Evolutionary conservation across 2,797 vertebrate genomes (phyloP), one percentile per base, ranked within the genome.

Genomic region (Orientallactaga sibirica): DNA sequence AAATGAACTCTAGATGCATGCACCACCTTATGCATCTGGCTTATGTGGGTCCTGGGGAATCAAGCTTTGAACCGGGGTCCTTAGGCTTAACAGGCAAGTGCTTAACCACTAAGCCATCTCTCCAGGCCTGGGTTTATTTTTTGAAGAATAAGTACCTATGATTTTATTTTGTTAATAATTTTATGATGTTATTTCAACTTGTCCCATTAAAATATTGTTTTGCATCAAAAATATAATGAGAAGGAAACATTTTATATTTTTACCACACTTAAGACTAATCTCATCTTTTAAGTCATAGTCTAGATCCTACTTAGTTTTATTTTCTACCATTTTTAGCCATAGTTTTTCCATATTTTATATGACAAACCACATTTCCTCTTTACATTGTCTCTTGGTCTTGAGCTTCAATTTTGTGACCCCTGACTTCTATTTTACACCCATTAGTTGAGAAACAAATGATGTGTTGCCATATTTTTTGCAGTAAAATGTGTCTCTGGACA

Each of bases 341-440:
- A 58, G 33, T 52, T 58, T 58, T 58, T 58, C 55, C 12, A 58
- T 16, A 58, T 37, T 83, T 89, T 91, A 88, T 74, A 24, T n/a
- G n/a, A 62, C 33, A 93, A 74, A 58, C 48, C 3, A 33, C 2
- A 92, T 75, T 91, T 89, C n/a, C 6, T 92, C 16, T 5, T 81
- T 55, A n/a, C 10, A 18, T 93, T 43, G 29, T 19, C 16, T 67
- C 43, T 22, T 90, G n/a, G 70, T 83, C 25, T 87, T 68, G 9
- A 90, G 37, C 62, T 89, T 37, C 48, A 67, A 1, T 84, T 33
- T 89, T 20, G 37, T 41, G 43, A 92, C 33, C 85, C 52, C 18
- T 66, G 37, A 85, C 22, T 93, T 96, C 52, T 92, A 29, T 83
- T 92, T 93, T 90, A 55, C 27, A 90, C 62, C 76, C 25, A 58